These are phyloP conservation scores for Calycopis cecrops DNA, from an alignment of 1,140 invertebrate genomes.

Conservation along the genomic window DNA sequence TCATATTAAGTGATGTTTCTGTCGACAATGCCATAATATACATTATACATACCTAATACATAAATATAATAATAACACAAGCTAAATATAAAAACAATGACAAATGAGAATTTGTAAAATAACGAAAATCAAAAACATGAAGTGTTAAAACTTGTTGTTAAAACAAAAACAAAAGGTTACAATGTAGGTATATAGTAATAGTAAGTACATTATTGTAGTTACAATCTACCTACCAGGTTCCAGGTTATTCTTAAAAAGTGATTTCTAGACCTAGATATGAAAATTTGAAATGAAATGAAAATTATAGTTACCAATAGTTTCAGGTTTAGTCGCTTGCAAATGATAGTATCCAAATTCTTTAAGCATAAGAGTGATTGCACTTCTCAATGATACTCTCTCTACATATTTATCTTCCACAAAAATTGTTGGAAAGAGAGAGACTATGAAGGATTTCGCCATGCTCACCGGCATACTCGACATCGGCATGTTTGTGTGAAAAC, in stretches of 20 bases:
- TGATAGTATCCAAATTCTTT: conserved; percentile 89
- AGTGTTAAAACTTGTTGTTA: no score
- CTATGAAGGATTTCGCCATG: conserved; percentile 75
- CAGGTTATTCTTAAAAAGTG: neutral
- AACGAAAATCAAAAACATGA: no score
- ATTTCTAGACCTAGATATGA: neutral
- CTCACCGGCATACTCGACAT: conserved; percentile 44
- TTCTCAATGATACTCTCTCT: conserved; percentile 76
- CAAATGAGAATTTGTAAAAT: no score
- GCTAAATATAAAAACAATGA: no score
- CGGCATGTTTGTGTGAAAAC: conserved; percentile 82
- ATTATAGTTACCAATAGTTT: conserved; percentile 85
- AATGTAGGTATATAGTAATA: no score
- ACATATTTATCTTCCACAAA: conserved; percentile 74
- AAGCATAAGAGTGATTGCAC: conserved; percentile 71
- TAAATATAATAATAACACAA: no score
- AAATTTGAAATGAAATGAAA: neutral
- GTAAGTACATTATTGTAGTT: no score
- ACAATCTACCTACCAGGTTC: no score
- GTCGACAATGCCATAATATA: no score
- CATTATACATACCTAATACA: no score
- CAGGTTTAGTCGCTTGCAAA: conserved; percentile 93
- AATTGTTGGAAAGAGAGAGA: conserved; percentile 58
- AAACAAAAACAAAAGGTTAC: no score
- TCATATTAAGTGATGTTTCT: no score